Base-by-base conservation (phyloP, 2,113 vertebrate genomes). In the Lepisosteus oculatus region DNA sequence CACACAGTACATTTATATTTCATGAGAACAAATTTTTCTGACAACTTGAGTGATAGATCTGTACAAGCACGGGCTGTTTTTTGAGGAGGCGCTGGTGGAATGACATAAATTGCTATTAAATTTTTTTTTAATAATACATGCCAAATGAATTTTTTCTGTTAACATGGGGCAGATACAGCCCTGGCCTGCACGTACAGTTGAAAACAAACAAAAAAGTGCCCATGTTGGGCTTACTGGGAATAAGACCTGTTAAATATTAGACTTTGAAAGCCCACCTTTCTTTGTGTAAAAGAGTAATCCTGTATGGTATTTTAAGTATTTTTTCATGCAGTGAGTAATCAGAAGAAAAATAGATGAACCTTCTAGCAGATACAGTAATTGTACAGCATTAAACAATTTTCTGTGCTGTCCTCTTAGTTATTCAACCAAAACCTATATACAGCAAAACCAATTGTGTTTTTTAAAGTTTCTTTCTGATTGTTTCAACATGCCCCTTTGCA, bases 21-120 rank as follows among this genome's bases (percentile, higher is more conserved):
- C 86, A 95, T 95, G 94, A 95, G 92, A 94, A 95, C 92, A 94
- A 93, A 92, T 91, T 91, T 94, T 95, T 94, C 89, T 92, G 93
- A 95, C 93, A 94, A 94, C 82, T 92, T 93, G 92, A 92, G 92
- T 95, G 92, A 95, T 94, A 93, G 92, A 91, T 92, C 93, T 90
- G 85, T 92, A 93, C 91, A 90, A 92, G 91, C 87, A 83, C 89
- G 87, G 87, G 87, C 87, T 93, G 92, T 91, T 92, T 90, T 88
- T 88, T 86, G 80, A 87, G 85, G 86, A 93, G 87, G 83, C 73
- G 83, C 74, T 73, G 83, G 79, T 87, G 93, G 90, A 94, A 90
- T 92, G 93, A 93, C 93, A 94, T 87, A 91, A 95, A 95, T 93
- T 92, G 91, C 90, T 85, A 92, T 94, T 94, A 93, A 96, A 94